A percentile compares a stretch with the other conserved stretches of the same genome.
These are phyloP conservation scores for Athripsodes cinereus DNA, from an alignment of 2,888 invertebrate species.

Conservation along the genomic window DNA sequence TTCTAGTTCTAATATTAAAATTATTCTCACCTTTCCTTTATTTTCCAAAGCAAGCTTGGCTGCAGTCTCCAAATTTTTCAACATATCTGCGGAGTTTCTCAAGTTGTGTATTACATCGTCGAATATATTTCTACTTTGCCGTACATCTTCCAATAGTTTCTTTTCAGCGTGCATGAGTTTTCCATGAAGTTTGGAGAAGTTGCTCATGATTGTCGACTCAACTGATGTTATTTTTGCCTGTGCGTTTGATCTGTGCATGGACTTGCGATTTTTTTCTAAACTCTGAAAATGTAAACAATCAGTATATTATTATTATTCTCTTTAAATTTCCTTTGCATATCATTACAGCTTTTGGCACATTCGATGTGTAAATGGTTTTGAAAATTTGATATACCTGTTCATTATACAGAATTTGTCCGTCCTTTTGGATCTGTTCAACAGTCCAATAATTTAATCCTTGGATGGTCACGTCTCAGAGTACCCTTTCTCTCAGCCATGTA, in stretches of 20 bases:
- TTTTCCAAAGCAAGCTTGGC: background rate
- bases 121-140: background rate
- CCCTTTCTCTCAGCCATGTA: no score
- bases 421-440: no score
- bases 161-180: conserved; percentile 3
- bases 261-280: conserved; percentile 5
- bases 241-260: background rate
- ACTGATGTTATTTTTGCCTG: background rate
- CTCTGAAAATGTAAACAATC: conserved; percentile 4
- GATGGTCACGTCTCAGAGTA: no score
- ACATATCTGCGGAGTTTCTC: background rate
- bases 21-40: background rate
- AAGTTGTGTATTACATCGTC: background rate
- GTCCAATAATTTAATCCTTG: no score
- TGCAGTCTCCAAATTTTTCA: conserved; percentile 1
- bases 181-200: conserved; percentile 6
- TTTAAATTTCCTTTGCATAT: no score
- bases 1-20: no score
- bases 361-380: no score
- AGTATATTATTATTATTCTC: no score
- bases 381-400: no score
- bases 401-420: no score
- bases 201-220: background rate
- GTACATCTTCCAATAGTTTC: background rate
- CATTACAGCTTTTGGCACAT: no score